Base-by-base conservation (phyloP, 2,888 invertebrate genomes). In the Isotomurus palustris region DNA sequence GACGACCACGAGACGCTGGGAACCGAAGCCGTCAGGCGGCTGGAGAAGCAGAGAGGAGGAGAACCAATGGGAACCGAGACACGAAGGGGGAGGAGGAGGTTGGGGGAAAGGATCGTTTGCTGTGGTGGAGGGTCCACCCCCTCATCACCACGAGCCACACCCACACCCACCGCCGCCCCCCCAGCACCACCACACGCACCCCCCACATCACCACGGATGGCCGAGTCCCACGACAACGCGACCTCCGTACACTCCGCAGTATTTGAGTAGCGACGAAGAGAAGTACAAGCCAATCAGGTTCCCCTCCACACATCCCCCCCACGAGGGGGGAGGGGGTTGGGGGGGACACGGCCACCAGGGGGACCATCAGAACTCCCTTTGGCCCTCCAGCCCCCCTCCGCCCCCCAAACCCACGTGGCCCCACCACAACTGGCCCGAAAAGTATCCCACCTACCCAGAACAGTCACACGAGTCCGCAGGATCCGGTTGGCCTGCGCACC, bases 201-300 rank as follows among this genome's bases (percentile, higher is more conserved):
- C 54, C 60, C 1, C 55, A 55, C 3, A 59, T 55, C 1, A 59
- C 60, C 5, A 60, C 60, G 1, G 56, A 55, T 1, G 55, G n/a
- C n/a, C 56, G 1, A 51, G 51, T 1, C 56, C 56, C 6, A 36
- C 50, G 6, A 32, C 44, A 2, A 55, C 56, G 4, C 52, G 48
- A 4, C 57, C 57, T 24, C 54, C 54, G 12, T 62, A 62, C 17
- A 62, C 52, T 10, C 62, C 62, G 12, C 48, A 56, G 29, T 62
- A 62, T 50, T 40, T 62, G 19, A 35, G 56, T 12, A 58, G 58
- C 40, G 43, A 43, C 22, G 62, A 62, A 41, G 62, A 58, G 52
- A 62, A 62, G 40, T 62, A 62, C 44, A 36, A 45, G 36, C 62
- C 62, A 17, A 62, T 62, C 25, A 27, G 58, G n/a, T 62, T 56